These are phyloP conservation scores for Lanius ludovicianus DNA, from an alignment of 2,113 vertebrate species.

Conservation along the genomic window DNA sequence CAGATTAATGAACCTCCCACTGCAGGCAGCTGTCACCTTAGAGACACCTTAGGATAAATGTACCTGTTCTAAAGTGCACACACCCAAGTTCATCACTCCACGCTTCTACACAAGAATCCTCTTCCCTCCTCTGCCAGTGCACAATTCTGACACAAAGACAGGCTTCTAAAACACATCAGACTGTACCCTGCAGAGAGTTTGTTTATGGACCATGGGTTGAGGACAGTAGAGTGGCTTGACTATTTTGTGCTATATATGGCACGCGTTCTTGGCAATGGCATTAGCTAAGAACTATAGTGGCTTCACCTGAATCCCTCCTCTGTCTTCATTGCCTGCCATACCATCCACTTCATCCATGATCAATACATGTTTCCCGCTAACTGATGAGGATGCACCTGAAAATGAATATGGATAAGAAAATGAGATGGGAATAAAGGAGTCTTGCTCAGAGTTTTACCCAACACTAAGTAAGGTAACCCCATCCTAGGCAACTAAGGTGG, in stretches of 20 bases:
- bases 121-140: accelerated
- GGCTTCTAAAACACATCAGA: not conserved
- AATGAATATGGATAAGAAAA: conserved; percentile 34
- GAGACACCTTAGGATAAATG: not conserved
- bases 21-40: not conserved
- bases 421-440: conserved; percentile 16
- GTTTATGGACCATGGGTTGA: not conserved
- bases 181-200: not conserved
- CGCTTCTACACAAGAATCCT: not conserved
- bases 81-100: not conserved
- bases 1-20: not conserved
- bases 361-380: conserved; percentile 86
- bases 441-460: not conserved
- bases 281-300: not conserved
- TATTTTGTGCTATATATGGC: not conserved
- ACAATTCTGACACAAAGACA: not conserved
- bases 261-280: not conserved
- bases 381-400: conserved; percentile 81
- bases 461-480: not conserved
- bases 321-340: conserved; percentile 96
- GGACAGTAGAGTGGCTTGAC: not conserved
- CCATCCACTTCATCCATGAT: conserved; percentile 99
- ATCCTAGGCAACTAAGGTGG: not conserved
- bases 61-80: not conserved
- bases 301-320: conserved; percentile 94